These are phyloP conservation scores for Anseranas semipalmata DNA, from an alignment of 2,113 vertebrate genomes.

Conservation along the genomic window DNA sequence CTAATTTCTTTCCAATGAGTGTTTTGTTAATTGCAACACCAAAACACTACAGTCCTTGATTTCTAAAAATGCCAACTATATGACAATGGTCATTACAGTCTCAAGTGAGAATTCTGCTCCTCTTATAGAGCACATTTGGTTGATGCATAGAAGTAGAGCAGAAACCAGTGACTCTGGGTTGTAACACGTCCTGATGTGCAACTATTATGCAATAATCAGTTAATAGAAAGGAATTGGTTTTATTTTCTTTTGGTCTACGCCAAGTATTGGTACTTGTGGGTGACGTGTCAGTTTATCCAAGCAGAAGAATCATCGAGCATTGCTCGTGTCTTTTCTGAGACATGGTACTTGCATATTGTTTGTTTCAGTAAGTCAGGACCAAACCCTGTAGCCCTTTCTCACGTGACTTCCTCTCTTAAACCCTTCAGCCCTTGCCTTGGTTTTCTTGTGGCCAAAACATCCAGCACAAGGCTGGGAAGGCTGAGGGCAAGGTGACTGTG, in stretches of 20 bases:
- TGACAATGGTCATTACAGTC: neutral
- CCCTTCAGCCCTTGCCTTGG: neutral
- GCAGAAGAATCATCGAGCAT: neutral
- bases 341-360: neutral
- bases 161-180: neutral
- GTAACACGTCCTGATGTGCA: neutral
- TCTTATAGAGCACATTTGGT: neutral
- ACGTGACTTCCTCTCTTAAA: neutral
- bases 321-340: neutral
- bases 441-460: neutral
- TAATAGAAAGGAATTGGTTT: neutral
- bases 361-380: neutral
- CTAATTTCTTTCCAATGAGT: neutral
- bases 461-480: neutral
- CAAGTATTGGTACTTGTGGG: neutral
- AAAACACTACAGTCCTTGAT: neutral
- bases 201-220: neutral
- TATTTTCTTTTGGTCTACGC: neutral
- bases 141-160: neutral
- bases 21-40: neutral
- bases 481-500: neutral
- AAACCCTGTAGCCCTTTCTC: neutral
- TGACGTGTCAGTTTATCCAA: neutral
- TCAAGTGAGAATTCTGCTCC: neutral
- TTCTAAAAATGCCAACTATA: neutral